These are phyloP conservation scores for Bombus balteatus DNA, from an alignment of 1,140 invertebrate species.

Conservation along the genomic window DNA sequence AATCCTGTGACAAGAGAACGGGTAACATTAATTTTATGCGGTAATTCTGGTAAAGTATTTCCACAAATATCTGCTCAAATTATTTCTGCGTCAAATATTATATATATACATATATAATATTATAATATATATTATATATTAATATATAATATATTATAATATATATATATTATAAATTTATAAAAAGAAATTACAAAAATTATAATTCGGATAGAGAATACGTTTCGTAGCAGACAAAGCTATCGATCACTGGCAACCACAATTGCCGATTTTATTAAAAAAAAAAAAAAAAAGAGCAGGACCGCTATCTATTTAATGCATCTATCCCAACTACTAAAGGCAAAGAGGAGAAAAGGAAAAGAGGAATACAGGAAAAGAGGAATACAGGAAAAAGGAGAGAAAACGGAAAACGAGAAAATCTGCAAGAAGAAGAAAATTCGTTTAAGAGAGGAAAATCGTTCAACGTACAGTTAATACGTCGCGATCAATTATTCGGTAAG, in stretches of 20 bases:
- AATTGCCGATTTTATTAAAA: background rate
- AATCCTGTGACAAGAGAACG: background rate
- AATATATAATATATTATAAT: no score
- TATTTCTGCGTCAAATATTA: background rate
- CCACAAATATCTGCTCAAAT: background rate
- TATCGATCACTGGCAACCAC: background rate
- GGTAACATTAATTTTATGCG: background rate
- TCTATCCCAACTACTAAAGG: background rate
- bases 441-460: background rate
- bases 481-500: conserved; percentile 25
- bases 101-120: no score
- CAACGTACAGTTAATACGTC: background rate
- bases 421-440: no score
- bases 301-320: background rate
- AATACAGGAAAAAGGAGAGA: background rate
- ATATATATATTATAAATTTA: no score
- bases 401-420: background rate
- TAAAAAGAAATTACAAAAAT: background rate
- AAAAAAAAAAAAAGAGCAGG: background rate
- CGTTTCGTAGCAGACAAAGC: background rate
- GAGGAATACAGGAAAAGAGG: background rate
- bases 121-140: no score
- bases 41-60: no score
- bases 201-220: background rate
- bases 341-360: background rate